A percentile compares a stretch with the other conserved stretches of the same genome.
phyloP scores from a whole-genome alignment of 2,113 vertebrate genomes.

The Micronycteris hirsuta region DNA sequence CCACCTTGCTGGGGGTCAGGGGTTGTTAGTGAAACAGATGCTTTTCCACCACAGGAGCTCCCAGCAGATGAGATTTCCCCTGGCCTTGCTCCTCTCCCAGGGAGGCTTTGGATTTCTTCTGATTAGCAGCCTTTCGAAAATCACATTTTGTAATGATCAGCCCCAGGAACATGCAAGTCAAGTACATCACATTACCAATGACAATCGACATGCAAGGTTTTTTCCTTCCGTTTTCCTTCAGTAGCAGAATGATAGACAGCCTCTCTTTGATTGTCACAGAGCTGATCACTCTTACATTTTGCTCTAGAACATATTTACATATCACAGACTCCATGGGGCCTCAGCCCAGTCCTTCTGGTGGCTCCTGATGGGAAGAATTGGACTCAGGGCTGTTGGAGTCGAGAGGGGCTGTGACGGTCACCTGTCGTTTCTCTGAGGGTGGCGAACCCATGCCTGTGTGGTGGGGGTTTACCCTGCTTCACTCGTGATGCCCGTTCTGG shows the following conservation, averaged over 20 bases:
- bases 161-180: neutral
- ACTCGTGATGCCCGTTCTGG: neutral
- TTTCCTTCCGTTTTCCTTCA: neutral
- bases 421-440: neutral
- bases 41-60: neutral
- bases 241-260: neutral
- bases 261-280: constrained; percentile 58
- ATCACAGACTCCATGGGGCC: neutral
- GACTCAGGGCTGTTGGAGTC: neutral
- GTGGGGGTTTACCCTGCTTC: neutral
- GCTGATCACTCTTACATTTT: constrained; percentile 24
- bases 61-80: neutral
- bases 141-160: constrained; percentile 28
- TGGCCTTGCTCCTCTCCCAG: neutral
- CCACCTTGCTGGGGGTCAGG: neutral
- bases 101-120: neutral
- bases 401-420: neutral
- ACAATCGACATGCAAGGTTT: neutral
- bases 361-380: constrained; percentile 14
- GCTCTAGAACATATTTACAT: neutral
- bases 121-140: constrained; percentile 46
- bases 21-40: neutral
- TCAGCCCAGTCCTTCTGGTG: neutral
- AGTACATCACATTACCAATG: neutral
- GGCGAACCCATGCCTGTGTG: neutral